These are phyloP conservation scores for Muscidifurax raptorellus DNA, from an alignment of 1,140 invertebrate genomes.

Conservation along the genomic window DNA sequence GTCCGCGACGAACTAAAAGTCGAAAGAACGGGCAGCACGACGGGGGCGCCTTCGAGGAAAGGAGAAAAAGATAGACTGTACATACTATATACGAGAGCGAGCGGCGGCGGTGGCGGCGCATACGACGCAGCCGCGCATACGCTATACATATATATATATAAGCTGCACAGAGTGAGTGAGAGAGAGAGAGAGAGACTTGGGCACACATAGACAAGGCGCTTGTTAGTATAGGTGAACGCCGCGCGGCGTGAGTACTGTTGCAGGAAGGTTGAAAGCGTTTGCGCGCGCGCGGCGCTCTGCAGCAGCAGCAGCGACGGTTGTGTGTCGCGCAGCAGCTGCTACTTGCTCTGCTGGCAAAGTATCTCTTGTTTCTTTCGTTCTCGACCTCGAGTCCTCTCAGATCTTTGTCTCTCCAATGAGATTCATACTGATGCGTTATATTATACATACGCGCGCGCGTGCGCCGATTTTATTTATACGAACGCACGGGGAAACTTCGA, in stretches of 20 bases:
- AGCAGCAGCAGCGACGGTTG: background rate
- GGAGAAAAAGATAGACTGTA: slow-evolving; percentile 5
- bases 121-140: background rate
- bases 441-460: background rate
- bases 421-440: background rate
- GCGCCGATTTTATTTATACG: background rate
- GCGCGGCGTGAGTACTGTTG: background rate
- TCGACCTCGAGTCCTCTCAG: background rate
- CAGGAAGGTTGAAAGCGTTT: slow-evolving; percentile 18
- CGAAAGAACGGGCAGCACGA: background rate
- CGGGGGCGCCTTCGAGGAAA: slow-evolving; percentile 41
- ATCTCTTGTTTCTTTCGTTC: background rate
- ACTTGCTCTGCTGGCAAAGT: background rate
- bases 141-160: too few relatives aligned
- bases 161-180: background rate
- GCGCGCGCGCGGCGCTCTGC: background rate
- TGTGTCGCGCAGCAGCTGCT: background rate
- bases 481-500: background rate
- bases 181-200: background rate
- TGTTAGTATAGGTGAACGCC: slow-evolving; percentile 8
- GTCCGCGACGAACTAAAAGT: slow-evolving; percentile 55
- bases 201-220: too few relatives aligned
- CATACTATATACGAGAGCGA: background rate
- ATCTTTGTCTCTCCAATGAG: background rate
- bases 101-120: slow-evolving; percentile 19